Evolutionary conservation across 2,888 invertebrate genomes (phyloP).

Genomic region (Agriopis leucophaearia): DNA sequence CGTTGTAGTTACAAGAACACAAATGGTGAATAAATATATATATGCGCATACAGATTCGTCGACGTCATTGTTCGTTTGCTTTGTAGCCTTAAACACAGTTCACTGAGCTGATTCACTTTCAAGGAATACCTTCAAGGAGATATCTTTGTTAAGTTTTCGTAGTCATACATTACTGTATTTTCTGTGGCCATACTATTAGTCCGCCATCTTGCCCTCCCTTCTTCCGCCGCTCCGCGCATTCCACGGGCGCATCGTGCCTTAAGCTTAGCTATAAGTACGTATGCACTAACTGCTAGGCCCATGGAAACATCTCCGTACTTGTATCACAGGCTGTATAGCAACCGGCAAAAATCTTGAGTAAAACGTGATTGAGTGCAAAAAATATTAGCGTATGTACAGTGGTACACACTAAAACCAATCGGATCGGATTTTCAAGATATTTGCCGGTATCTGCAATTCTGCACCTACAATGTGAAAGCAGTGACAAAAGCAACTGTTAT

Average conservation of each 20-base stretch:
- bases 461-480: not conserved
- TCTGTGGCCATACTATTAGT: slow-evolving; percentile 8
- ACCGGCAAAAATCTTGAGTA: no score
- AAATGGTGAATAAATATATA: no score
- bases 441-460: not conserved
- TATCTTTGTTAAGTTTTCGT: not conserved
- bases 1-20: no score
- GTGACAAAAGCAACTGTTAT: not conserved
- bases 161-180: not conserved
- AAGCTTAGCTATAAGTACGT: slow-evolving; percentile 63
- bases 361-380: not conserved
- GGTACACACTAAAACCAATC: no score
- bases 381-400: no score
- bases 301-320: slow-evolving; percentile 75
- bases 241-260: slow-evolving; percentile 32
- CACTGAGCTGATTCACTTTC: no score
- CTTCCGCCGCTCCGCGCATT: slow-evolving; percentile 20
- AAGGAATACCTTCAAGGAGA: not conserved
- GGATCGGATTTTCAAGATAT: no score
- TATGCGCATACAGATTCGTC: no score
- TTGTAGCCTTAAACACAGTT: no score
- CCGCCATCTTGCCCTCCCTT: slow-evolving; percentile 8
- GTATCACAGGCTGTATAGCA: slow-evolving; percentile 18
- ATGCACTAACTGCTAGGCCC: slow-evolving; percentile 79
- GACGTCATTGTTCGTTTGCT: no score